Evolutionary conservation across 2,888 invertebrate genomes (phyloP), one percentile per base, ranked within the genome.

Genomic region (Oegoconia quadripuncta): DNA sequence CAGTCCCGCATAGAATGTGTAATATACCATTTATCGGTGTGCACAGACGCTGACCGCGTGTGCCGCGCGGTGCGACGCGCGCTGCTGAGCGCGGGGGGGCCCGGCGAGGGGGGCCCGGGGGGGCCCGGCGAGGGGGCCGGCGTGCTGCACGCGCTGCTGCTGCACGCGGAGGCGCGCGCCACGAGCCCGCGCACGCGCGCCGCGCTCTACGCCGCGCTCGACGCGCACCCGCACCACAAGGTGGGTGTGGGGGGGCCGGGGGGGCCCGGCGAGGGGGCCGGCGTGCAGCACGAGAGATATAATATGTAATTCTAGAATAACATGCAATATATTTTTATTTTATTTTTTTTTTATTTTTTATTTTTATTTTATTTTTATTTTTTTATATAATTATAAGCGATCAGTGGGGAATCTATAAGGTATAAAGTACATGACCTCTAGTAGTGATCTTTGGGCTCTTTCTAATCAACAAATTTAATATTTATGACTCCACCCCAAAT

Each of bases 211-310:
- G 34, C 33, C 49, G 29, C 37, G 53, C 47, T 42, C 42, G 88
- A 90, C 54, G 70, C 79, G 39, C 91, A 90, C 5, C 78, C 63
- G 14, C 48, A 50, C 39, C 50, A 59, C 56, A 67, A 66, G 62
- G 66, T 62, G 31, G n/a, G 41, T 15, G 11, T 11, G 16, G 5
- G 7, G 13, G 28, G 2, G 16, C 25, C 9, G 12, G 6, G 4
- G n/a, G 11, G 4, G 25, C 25, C n/a, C 22, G 8, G 2, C 25
- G 5, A 6, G 11, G 11, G 11, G 4, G 11, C 11, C 25, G 11
- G 4, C n/a, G n/a, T n/a, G n/a, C n/a, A n/a, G n/a, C n/a, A n/a
- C n/a, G n/a, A n/a, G n/a, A n/a, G n/a, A n/a, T n/a, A n/a, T n/a
- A n/a, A n/a, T n/a, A n/a, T n/a, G n/a, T n/a, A n/a, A n/a, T n/a